phyloP scores from a whole-genome alignment of 1,140 invertebrate species.

The Calliphora vicina region DNA sequence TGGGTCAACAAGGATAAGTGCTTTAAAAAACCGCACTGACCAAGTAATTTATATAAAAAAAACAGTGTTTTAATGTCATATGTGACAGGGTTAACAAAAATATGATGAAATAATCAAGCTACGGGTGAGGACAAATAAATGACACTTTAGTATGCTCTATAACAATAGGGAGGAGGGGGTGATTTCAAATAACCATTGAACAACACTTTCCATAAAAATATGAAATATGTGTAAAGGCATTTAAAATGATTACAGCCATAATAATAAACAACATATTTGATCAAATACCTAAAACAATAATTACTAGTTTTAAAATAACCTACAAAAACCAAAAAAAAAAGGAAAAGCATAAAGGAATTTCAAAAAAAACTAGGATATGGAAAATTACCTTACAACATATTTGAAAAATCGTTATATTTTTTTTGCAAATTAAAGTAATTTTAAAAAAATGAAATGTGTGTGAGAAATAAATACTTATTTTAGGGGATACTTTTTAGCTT shows the following conservation, averaged over 20 bases:
- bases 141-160: neutral
- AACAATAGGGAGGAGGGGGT: conserved; percentile 4
- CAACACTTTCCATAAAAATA: neutral
- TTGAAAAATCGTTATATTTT: conserved; percentile 30
- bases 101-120: conserved; percentile 20
- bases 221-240: conserved; percentile 19
- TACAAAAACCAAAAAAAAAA: no score
- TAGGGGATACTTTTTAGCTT: neutral
- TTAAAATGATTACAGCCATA: neutral
- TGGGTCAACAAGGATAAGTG: conserved; percentile 1
- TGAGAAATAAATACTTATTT: neutral
- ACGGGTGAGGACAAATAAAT: conserved; percentile 13
- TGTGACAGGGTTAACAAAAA: conserved; percentile 19
- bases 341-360: neutral
- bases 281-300: neutral
- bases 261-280: neutral
- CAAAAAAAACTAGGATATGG: neutral
- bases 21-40: neutral
- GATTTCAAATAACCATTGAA: neutral
- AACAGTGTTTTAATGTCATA: neutral
- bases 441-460: neutral
- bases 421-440: conserved; percentile 14
- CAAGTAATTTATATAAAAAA: neutral
- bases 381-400: neutral
- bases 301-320: neutral